These are phyloP conservation scores for Arnoldichthys spilopterus DNA, from an alignment of 2,797 vertebrate genomes.

Conservation along the genomic window DNA sequence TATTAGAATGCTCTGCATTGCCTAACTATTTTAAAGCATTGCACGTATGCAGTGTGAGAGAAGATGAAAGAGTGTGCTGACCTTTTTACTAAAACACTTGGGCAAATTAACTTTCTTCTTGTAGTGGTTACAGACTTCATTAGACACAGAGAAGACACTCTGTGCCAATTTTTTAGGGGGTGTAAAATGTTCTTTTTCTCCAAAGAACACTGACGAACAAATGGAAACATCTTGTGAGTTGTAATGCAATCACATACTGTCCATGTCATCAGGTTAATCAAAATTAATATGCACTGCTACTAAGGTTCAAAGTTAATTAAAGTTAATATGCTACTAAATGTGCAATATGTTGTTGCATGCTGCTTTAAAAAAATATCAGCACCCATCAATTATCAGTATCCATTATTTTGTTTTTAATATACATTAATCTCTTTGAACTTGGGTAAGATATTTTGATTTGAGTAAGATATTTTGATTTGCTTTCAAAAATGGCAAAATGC, in stretches of 20 bases:
- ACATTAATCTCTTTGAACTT: no score
- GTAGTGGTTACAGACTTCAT: slow-evolving; percentile 29
- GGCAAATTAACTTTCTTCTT: slow-evolving; percentile 30
- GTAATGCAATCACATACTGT: not conserved
- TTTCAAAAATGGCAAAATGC: no score
- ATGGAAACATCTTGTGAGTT: not conserved
- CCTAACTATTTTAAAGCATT: slow-evolving; percentile 18
- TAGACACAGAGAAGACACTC: slow-evolving; percentile 10
- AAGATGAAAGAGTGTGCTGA: slow-evolving; percentile 33
- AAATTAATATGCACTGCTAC: no score
- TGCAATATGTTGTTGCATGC: no score
- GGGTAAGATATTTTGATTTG: no score
- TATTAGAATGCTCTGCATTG: slow-evolving; percentile 13
- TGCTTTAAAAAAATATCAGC: no score
- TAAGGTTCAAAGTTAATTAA: no score
- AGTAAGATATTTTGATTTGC: no score
- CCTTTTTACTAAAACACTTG: slow-evolving; percentile 35
- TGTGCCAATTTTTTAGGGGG: not conserved
- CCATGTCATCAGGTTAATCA: no score
- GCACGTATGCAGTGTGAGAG: slow-evolving; percentile 20
- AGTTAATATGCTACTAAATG: no score
- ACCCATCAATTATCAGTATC: no score
- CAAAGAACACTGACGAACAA: not conserved
- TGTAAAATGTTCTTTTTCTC: not conserved
- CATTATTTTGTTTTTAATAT: no score